Evolutionary conservation across 1,140 invertebrate genomes (phyloP), one percentile per base, ranked within the genome.

Genomic region (Chironomus striatipennis): DNA sequence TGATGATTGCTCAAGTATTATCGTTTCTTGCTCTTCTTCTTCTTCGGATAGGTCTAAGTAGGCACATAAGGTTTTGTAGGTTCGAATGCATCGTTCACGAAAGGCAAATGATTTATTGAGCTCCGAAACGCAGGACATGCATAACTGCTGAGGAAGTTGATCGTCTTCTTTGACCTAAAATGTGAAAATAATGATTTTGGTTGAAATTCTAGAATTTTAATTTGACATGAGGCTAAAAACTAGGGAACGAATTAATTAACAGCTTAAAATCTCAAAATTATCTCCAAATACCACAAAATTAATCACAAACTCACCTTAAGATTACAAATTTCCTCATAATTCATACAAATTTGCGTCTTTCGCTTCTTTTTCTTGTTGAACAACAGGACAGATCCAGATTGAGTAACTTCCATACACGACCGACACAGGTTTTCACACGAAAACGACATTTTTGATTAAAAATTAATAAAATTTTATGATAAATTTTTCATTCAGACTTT

Each of bases 321-420:
- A 8, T 18, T 70, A 8, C 17, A 18, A 18, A 70, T 18, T 70
- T 70, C 65, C 20, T 70, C 65, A 21, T 8, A 70, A 70, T 70
- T 70, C 2, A 8, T 4, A 70, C 65, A 70, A 70, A 70, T 21
- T 70, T 70, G 65, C 6, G 65, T 70, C 18, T 70, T 70, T 70
- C 7, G 20, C 65, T 70, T 18, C 65, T 70, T 70, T 17, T 70
- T 70, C 18, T 70, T 70, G 18, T 70, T 70, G 18, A 70, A 70
- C 18, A 70, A 20, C 20, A 21, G 9, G 5, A 70, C 17, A 9
- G 65, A 70, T 20, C 65, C 65, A 1, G 17, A 18, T 20, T 18
- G 20, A 21, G 17, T 21, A 18, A 70, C 65, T 21, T 70, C 65
- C 65, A 70, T 70, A 12, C 65, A 70, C 0, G 17, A 18, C 9